phyloP scores from a whole-genome alignment of 2,888 invertebrate genomes.

The Anticlea derivata region DNA sequence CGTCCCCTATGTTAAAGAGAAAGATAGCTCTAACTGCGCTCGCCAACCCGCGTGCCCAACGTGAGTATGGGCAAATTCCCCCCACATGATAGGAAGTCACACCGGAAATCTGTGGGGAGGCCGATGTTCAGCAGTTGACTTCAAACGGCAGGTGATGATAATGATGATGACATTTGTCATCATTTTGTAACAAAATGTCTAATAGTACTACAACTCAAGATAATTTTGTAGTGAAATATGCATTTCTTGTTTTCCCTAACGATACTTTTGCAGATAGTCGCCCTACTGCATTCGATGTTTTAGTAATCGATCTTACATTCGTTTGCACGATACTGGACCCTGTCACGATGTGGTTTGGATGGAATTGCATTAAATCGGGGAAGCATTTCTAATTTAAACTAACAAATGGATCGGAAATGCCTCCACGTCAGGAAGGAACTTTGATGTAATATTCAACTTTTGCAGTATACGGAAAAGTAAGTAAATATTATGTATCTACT shows the following conservation, averaged over 20 bases:
- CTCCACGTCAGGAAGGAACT: conserved; percentile 17
- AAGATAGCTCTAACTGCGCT: no score
- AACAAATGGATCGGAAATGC: conserved; percentile 23
- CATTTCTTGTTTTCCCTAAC: conserved; percentile 3
- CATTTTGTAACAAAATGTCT: no score
- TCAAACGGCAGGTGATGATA: no score
- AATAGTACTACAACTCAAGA: no score
- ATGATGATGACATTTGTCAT: no score
- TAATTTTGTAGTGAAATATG: neutral
- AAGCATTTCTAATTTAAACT: conserved; percentile 18
- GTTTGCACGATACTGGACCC: neutral
- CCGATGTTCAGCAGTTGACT: no score
- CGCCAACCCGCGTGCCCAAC: no score
- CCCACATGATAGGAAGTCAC: no score
- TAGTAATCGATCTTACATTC: conserved; percentile 11
- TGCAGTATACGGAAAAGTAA: neutral
- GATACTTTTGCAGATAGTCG: conserved; percentile 6
- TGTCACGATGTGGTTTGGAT: neutral
- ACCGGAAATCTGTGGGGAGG: no score
- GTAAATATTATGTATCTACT: no score
- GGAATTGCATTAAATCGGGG: neutral
- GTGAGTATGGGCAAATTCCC: no score
- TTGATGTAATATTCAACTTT: conserved; percentile 14
- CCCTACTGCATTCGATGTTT: conserved; percentile 13
- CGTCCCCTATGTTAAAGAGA: no score